Evolutionary conservation across 2,888 invertebrate genomes (phyloP).

Genomic region (Dynastes hyllus): DNA sequence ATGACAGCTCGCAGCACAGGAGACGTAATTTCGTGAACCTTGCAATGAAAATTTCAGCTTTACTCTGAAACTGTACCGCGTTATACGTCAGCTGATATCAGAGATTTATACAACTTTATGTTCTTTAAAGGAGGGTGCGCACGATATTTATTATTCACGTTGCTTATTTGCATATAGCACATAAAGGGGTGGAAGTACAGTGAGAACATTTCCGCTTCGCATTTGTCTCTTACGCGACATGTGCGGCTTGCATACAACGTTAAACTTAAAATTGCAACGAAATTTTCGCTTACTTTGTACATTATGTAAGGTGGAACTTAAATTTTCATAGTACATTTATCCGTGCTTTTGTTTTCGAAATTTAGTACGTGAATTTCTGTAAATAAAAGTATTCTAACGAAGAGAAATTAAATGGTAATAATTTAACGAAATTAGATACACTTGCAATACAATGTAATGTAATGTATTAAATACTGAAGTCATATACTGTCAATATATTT

Average conservation of each 20-base stretch:
- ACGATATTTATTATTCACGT: conserved; percentile 46
- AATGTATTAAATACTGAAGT: no score
- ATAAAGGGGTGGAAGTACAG: conserved; percentile 24
- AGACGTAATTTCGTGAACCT: conserved; percentile 14
- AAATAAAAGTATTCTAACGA: no score
- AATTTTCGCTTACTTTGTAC: conserved; percentile 13
- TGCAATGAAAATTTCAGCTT: conserved; percentile 28
- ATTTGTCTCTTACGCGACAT: conserved; percentile 33
- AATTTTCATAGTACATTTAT: background rate
- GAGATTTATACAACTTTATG: conserved; percentile 31
- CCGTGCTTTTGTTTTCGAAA: no score
- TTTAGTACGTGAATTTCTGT: no score
- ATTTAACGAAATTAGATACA: no score
- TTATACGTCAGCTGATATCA: conserved; percentile 6
- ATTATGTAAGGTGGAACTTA: background rate
- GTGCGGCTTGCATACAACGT: conserved; percentile 19
- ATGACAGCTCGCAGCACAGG: conserved; percentile 10
- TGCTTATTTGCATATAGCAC: conserved; percentile 45
- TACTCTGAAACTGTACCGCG: conserved; percentile 1
- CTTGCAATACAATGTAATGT: no score
- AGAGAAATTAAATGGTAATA: no score
- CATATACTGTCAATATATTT: no score
- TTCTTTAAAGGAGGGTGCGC: conserved; percentile 23
- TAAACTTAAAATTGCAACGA: conserved; percentile 11
- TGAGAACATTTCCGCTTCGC: conserved; percentile 33